phyloP scores from a whole-genome alignment of 92 coral and sea anemone species.

The Actinernus sp. region DNA sequence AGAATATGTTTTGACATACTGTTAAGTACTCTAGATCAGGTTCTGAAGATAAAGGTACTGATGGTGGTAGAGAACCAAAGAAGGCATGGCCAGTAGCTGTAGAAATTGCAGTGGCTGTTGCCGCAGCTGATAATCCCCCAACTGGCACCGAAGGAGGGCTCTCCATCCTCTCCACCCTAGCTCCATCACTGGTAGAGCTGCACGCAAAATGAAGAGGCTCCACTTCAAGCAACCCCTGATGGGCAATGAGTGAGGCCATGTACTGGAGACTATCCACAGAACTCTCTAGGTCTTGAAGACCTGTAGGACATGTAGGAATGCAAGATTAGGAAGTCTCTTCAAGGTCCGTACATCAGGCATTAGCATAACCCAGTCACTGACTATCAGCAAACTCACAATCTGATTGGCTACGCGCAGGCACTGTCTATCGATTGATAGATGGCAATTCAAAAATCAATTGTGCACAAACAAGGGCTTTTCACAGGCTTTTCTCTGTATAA shows the following conservation, averaged over 20 bases:
- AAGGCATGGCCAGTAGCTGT: constrained; percentile 24
- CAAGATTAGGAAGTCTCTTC: too few species aligned
- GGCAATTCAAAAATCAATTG: too few species aligned
- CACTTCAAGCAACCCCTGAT: constrained; percentile 92
- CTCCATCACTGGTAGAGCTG: constrained; percentile 96
- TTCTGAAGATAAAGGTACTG: constrained; percentile 62
- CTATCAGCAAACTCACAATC: too few species aligned
- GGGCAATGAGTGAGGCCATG: constrained; percentile 38
- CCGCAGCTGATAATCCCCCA: constrained; percentile 19
- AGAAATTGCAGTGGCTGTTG: constrained; percentile 1
- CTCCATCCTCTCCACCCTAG: constrained; percentile 82
- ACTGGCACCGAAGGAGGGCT: constrained; percentile 29
- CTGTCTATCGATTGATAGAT: too few species aligned
- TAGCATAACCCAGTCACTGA: too few species aligned
- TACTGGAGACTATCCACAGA: constrained; percentile 23
- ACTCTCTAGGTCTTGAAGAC: constrained; percentile 42
- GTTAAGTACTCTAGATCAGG: constrained; percentile 83
- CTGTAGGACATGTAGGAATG: too few species aligned
- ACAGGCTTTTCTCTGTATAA: too few species aligned
- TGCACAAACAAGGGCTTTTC: too few species aligned
- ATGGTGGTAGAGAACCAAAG: constrained; percentile 9
- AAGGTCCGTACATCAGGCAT: too few species aligned
- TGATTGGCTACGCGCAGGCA: too few species aligned
- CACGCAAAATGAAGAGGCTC: constrained; percentile 95
- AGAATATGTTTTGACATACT: too few species aligned